Evolutionary conservation across 2,113 vertebrate genomes (phyloP).

Genomic region (Sphyrna mokarran): DNA sequence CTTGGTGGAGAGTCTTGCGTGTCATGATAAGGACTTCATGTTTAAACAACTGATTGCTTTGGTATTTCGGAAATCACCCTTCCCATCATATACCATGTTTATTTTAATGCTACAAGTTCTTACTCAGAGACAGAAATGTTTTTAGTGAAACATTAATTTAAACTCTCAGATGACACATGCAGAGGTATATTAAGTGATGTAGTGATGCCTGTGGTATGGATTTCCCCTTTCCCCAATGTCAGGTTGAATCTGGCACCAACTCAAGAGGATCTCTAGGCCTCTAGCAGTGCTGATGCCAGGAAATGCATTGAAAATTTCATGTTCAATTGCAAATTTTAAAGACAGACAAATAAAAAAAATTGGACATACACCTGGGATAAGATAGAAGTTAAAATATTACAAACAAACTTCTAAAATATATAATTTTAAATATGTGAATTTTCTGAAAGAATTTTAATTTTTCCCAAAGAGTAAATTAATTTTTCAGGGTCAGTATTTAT

Average conservation of each 20-base stretch:
- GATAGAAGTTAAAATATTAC: not conserved
- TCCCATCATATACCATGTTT: not conserved
- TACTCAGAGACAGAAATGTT: not conserved
- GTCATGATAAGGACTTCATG: not conserved
- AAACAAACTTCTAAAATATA: not conserved
- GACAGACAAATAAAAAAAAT: not conserved
- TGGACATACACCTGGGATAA: not conserved
- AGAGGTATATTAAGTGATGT: not conserved
- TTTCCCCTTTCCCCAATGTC: not conserved
- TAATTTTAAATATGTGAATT: not conserved
- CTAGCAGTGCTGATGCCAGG: not conserved
- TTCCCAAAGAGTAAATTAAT: not conserved
- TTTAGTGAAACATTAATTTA: not conserved
- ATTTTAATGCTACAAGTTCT: not conserved
- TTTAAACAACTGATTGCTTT: not conserved
- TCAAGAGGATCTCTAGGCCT: not conserved
- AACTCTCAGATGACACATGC: not conserved
- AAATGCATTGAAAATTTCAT: not conserved
- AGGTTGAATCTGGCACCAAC: not conserved
- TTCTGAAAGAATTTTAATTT: not conserved
- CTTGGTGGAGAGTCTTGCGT: not conserved
- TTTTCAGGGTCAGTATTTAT: not conserved
- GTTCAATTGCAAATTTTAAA: not conserved
- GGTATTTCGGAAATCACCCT: not conserved
- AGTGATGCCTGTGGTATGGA: not conserved